Percentiles rank a stretch among this genome's conserved stretches.
Evolutionary conservation across 1,140 invertebrate genomes (phyloP).

Genomic region (Drosophila chauvacae): DNA sequence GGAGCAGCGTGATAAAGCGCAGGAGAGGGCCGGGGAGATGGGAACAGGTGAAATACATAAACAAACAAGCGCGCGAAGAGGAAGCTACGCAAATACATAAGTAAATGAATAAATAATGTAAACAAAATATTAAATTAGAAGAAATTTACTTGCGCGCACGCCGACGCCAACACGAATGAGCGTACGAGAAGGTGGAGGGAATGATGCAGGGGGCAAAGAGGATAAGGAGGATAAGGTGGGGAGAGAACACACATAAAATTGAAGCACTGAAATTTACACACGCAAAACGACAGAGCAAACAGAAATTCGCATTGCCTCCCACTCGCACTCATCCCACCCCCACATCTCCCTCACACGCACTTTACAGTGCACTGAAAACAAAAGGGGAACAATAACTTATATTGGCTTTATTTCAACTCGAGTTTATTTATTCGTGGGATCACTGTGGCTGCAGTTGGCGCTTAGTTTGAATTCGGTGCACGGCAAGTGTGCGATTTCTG

Average conservation of each 20-base stretch:
- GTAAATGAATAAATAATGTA: conserved; percentile 82
- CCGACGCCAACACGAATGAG: conserved; percentile 64
- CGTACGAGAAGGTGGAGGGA: background rate
- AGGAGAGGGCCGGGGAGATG: background rate
- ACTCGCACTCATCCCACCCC: conserved; percentile 1
- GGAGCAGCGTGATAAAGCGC: background rate
- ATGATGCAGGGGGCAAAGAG: background rate
- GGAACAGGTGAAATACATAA: conserved; percentile 55
- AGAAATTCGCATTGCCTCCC: conserved; percentile 26
- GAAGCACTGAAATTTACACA: conserved; percentile 72
- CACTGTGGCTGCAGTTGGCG: conserved; percentile 23
- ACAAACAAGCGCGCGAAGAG: conserved; percentile 57
- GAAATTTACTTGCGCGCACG: conserved; percentile 78
- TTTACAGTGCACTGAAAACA: conserved; percentile 18
- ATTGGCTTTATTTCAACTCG: background rate
- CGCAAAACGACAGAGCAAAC: conserved; percentile 45
- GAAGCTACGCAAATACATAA: conserved; percentile 68
- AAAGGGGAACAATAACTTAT: background rate
- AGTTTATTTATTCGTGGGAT: background rate
- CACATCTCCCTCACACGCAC: conserved; percentile 10
- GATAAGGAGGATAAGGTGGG: background rate
- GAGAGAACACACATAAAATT: conserved; percentile 57
- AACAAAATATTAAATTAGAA: conserved; percentile 83
- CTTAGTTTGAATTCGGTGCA: conserved; percentile 20
- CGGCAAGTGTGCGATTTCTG: conserved; percentile 30